Evolutionary conservation across 1,140 invertebrate species (phyloP), one percentile per base, ranked within the genome.

Genomic region (Penaeus chinensis): DNA sequence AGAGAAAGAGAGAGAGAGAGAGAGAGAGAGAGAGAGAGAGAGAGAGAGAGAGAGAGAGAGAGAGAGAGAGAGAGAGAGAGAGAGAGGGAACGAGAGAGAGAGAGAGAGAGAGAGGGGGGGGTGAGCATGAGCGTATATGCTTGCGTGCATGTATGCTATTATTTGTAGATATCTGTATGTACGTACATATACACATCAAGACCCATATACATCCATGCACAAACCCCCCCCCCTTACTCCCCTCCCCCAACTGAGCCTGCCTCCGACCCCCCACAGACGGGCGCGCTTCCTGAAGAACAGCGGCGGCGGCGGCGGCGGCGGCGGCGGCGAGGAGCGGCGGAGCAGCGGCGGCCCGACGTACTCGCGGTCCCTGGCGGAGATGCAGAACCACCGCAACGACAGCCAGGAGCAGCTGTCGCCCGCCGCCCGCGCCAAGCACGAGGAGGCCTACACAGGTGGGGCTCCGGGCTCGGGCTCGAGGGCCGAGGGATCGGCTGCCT

Each of bases 341-440:
- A 78, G 65, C 47, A 80, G 84, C n/a, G 63, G 77, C 16, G 87
- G 69, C 27, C 60, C 65, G 18, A 84, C 78, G 0, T 83, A 85
- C 37, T 69, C 80, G 22, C 54, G 86, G 18, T 87, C 86, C 0
- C 61, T 87, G 32, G 86, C 86, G 2, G 86, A 89, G 37, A 37
- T 85, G 5, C 84, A 90, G 80, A 90, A 85, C 37, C 87, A 88
- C 74, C 77, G 63, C 19, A 84, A 89, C 60, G 83, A 85, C 83
- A 89, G 88, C n/a, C 84, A 87, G 37, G 87, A 90, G 65, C 85
- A 90, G 42, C 85, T 90, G 8, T 90, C 89, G 1, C 89, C 89
- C 37, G 79, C 88, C 3, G 87, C 89, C 1, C 54, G 81, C 27
- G 84, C 80, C 37, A 90, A 90, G 60, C 87, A 90, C 13, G 84